Evolutionary conservation across 2,888 invertebrate genomes (phyloP).

Genomic region (Anorthoa munda): DNA sequence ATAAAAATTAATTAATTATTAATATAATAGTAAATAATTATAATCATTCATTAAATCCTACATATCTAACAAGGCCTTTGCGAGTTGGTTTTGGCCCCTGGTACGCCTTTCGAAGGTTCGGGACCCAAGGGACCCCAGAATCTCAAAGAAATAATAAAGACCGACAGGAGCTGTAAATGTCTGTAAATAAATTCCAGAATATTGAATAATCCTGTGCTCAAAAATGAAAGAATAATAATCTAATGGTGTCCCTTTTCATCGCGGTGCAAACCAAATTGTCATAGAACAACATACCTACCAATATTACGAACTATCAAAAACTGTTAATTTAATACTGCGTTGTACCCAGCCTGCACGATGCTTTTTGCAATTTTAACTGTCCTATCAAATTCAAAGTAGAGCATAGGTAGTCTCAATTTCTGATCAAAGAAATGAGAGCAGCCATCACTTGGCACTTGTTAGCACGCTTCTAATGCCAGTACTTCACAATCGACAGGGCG

Average conservation of each 20-base stretch:
- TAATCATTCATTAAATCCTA: no score
- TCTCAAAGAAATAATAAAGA: no score
- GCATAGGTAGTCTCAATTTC: conserved; percentile 12
- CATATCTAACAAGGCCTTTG: no score
- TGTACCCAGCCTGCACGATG: neutral
- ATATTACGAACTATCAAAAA: neutral
- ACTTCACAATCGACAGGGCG: conserved; percentile 42
- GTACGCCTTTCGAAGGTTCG: no score
- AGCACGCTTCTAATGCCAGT: conserved; percentile 38
- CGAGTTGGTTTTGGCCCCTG: no score
- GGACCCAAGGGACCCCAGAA: no score
- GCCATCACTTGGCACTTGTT: conserved; percentile 44
- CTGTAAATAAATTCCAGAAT: neutral
- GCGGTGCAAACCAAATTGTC: neutral
- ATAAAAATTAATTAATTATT: no score
- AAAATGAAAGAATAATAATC: neutral
- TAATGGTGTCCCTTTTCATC: neutral
- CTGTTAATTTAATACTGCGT: neutral
- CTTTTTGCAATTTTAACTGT: neutral
- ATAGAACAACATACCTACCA: neutral
- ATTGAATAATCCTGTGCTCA: neutral
- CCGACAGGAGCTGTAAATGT: no score
- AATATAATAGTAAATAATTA: no score
- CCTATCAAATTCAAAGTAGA: conserved; percentile 3
- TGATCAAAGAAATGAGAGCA: conserved; percentile 31